These are phyloP conservation scores for Halichoeres trimaculatus DNA, from an alignment of 2,113 vertebrate species.

Conservation along the genomic window DNA sequence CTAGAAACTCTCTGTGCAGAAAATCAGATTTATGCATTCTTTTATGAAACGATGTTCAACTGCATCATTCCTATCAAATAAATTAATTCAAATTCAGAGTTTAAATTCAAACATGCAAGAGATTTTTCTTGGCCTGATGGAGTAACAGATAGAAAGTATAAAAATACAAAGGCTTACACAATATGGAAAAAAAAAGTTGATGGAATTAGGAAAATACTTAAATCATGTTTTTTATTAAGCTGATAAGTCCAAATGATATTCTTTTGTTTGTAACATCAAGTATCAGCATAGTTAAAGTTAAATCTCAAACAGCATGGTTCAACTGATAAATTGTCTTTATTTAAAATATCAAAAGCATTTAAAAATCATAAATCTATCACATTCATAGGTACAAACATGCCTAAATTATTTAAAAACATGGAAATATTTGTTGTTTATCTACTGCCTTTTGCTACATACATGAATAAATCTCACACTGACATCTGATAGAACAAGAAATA, in stretches of 20 bases:
- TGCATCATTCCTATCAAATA: too few relatives aligned
- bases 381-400: conserved; percentile 49
- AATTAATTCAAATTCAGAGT: too few relatives aligned
- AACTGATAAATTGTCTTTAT: conserved; percentile 46
- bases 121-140: too few relatives aligned
- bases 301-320: not conserved
- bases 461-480: not conserved
- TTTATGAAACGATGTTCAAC: too few relatives aligned
- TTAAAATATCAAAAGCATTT: conserved; percentile 41
- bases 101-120: too few relatives aligned
- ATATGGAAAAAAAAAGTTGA: too few relatives aligned
- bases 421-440: not conserved
- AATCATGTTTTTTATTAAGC: too few relatives aligned
- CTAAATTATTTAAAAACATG: conserved; percentile 39
- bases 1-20: too few relatives aligned
- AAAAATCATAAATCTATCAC: conserved; percentile 39
- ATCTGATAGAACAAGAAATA: not conserved
- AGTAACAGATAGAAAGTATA: too few relatives aligned
- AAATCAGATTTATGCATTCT: too few relatives aligned
- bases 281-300: not conserved
- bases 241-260: not conserved
- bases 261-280: not conserved
- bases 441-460: not conserved
- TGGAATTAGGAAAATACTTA: too few relatives aligned
- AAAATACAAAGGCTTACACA: too few relatives aligned